A percentile compares a stretch with the other conserved stretches of the same genome.
Evolutionary conservation across 2,797 vertebrate species (phyloP).

Genomic region (Podarcis lilfordi): DNA sequence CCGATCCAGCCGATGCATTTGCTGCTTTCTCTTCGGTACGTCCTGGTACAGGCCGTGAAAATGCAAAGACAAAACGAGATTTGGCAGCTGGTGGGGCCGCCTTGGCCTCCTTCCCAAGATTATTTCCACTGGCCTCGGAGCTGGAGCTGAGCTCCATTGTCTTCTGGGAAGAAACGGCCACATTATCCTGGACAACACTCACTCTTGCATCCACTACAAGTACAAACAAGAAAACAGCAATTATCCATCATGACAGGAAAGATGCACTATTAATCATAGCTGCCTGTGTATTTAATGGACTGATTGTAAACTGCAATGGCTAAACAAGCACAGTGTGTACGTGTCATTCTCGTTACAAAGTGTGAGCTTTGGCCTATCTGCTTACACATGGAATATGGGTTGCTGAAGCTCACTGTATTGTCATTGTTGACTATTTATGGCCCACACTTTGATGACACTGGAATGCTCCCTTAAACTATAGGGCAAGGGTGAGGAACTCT

Average conservation of each 20-base stretch:
- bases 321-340: not conserved
- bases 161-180: conserved; percentile 63
- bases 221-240: conserved; percentile 68
- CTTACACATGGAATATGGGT: not conserved
- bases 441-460: not conserved
- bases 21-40: conserved; percentile 67
- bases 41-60: conserved; percentile 78
- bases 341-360: not conserved
- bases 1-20: conserved; percentile 46
- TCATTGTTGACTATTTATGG: not conserved
- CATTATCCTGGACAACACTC: conserved; percentile 69
- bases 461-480: not conserved
- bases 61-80: conserved; percentile 70
- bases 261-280: conserved; percentile 46
- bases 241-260: conserved; percentile 62
- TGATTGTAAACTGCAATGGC: conserved; percentile 23
- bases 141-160: conserved; percentile 67
- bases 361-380: not conserved
- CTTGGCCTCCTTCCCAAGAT: conserved; percentile 69
- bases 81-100: conserved; percentile 70
- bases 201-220: conserved; percentile 72
- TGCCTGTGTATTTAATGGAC: conserved; percentile 15
- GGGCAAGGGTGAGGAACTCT: no score
- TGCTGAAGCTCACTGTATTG: not conserved
- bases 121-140: conserved; percentile 59